These are phyloP conservation scores for Drosophila kepulauana DNA, from an alignment of 1,140 invertebrate genomes.

Conservation along the genomic window DNA sequence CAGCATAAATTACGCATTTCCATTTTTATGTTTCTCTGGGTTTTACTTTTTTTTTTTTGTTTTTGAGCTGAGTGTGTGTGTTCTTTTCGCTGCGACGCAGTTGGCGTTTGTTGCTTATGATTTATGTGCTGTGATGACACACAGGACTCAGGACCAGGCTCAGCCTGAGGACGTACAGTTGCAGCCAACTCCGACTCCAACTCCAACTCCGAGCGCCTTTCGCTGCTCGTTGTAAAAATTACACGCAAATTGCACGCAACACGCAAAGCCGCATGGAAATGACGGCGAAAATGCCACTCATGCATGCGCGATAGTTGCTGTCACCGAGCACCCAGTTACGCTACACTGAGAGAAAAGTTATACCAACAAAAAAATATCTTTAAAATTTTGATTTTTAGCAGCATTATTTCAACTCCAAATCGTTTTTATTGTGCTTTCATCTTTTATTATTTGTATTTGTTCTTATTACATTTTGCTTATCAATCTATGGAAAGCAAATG, in stretches of 20 bases:
- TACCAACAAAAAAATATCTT: no score
- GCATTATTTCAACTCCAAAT: no score
- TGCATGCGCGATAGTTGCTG: conserved; percentile 73
- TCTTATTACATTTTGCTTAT: no score
- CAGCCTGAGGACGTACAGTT: conserved; percentile 40
- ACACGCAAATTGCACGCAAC: conserved; percentile 83
- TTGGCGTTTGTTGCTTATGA: conserved; percentile 75
- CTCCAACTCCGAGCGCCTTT: no score
- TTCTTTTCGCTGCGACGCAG: conserved; percentile 66
- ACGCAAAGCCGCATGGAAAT: conserved; percentile 75
- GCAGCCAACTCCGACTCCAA: conserved; percentile 13
- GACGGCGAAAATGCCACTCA: conserved; percentile 74
- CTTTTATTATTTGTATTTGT: no score
- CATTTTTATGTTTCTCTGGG: conserved; percentile 40
- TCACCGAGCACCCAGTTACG: conserved; percentile 36
- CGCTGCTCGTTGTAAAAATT: conserved; percentile 47
- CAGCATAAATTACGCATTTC: conserved; percentile 82
- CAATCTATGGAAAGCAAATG: no score
- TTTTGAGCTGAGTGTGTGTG: conserved; percentile 9
- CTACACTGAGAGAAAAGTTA: no score
- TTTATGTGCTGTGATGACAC: conserved; percentile 80
- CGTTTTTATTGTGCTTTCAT: no score
- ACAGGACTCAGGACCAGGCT: conserved; percentile 46
- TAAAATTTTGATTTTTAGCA: no score
- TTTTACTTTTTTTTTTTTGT: conserved; percentile 3